phyloP scores from a whole-genome alignment of 2,888 invertebrate genomes.

The Anthophora plumipes region DNA sequence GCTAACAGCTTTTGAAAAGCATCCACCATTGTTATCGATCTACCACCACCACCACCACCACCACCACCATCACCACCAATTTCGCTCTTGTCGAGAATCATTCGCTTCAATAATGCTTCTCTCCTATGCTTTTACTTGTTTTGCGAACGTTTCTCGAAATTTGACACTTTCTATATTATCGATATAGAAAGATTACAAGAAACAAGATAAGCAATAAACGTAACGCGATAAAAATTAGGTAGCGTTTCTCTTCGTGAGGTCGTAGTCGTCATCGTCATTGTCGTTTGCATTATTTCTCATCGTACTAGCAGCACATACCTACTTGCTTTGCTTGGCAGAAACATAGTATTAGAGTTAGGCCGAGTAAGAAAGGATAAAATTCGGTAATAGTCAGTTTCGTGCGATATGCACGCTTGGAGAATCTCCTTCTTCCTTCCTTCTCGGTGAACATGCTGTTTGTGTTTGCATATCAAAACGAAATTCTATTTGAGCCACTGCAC shows the following conservation, averaged over 20 bases:
- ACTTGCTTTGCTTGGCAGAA: constrained; percentile 25
- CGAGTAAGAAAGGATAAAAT: constrained; percentile 23
- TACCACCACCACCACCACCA: too few relatives aligned
- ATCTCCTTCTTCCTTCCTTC: constrained; percentile 27
- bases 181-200: too few relatives aligned
- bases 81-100: too few relatives aligned
- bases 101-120: too few relatives aligned
- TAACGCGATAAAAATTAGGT: too few relatives aligned
- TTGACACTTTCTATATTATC: too few relatives aligned
- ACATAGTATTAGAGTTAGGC: not conserved
- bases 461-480: constrained; percentile 46
- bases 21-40: constrained; percentile 45
- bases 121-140: too few relatives aligned
- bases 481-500: constrained; percentile 6
- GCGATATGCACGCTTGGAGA: not conserved
- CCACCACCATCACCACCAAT: too few relatives aligned
- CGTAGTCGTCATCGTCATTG: too few relatives aligned
- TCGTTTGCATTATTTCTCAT: not conserved
- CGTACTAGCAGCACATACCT: constrained; percentile 23
- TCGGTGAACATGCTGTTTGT: constrained; percentile 47
- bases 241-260: too few relatives aligned
- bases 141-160: too few relatives aligned
- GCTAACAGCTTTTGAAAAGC: constrained; percentile 26
- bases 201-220: too few relatives aligned
- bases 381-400: not conserved